Evolutionary conservation across 1,140 invertebrate genomes (phyloP).

Genomic region (Octopus sinensis): DNA sequence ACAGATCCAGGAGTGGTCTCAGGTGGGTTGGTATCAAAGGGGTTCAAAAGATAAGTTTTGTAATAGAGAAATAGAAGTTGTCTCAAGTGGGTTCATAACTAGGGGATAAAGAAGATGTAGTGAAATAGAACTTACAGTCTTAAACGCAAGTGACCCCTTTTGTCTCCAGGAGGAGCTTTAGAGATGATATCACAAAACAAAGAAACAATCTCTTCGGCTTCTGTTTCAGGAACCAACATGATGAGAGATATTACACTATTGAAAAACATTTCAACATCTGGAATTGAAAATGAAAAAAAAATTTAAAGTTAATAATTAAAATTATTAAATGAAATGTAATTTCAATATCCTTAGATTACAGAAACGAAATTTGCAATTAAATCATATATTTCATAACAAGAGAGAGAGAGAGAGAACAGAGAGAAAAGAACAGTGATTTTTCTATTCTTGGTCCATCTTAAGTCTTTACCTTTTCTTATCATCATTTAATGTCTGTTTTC

Average conservation of each 20-base stretch:
- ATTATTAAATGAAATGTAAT: too few species aligned
- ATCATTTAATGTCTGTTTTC: too few species aligned
- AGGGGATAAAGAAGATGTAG: constrained; percentile 17
- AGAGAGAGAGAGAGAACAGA: too few species aligned
- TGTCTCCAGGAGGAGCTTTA: constrained; percentile 80
- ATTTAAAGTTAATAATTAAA: background rate
- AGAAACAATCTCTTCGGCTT: constrained; percentile 84
- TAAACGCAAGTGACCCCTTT: constrained; percentile 75
- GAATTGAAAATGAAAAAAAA: constrained; percentile 24
- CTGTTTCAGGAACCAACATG: constrained; percentile 79
- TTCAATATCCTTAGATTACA: too few species aligned
- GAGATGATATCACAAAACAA: constrained; percentile 90
- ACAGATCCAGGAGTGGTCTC: too few species aligned
- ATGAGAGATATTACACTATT: constrained; percentile 84
- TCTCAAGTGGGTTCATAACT: background rate
- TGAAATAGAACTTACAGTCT: constrained; percentile 72
- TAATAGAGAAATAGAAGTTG: background rate
- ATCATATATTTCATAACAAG: too few species aligned
- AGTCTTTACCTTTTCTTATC: too few species aligned
- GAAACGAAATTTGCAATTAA: too few species aligned
- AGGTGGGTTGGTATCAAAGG: too few species aligned
- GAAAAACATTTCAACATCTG: constrained; percentile 63
- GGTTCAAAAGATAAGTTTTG: background rate
- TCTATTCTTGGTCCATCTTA: too few species aligned
- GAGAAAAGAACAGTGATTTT: too few species aligned